Conservation (phyloP, 2,113 vertebrate species). For the Pleuronectes platessa region DNA sequence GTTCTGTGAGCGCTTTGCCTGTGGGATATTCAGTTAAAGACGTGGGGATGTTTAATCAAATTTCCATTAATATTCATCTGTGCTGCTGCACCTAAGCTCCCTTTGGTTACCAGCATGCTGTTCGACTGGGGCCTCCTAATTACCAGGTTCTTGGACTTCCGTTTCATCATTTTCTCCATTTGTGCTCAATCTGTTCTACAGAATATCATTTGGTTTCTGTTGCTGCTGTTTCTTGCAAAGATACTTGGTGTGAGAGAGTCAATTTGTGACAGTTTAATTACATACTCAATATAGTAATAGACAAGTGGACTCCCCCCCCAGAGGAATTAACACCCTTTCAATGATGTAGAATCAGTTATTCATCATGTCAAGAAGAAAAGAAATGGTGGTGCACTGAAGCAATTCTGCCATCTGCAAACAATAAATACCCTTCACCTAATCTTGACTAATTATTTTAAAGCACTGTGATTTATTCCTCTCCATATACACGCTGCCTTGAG, state of each 20-base stretch:
- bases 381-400: background rate
- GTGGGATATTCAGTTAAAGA: slow-evolving; percentile 61
- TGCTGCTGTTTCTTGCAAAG: slow-evolving; percentile 15
- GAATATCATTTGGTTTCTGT: slow-evolving; percentile 35
- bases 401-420: slow-evolving; percentile 38
- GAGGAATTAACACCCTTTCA: slow-evolving; percentile 24
- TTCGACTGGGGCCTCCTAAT: slow-evolving; percentile 51
- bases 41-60: slow-evolving; percentile 62
- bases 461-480: slow-evolving; percentile 7
- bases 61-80: slow-evolving; percentile 66
- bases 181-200: slow-evolving; percentile 27
- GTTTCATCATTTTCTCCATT: slow-evolving; percentile 34
- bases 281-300: slow-evolving; percentile 23
- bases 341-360: slow-evolving; percentile 20
- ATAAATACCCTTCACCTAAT: slow-evolving; percentile 17
- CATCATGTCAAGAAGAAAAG: slow-evolving; percentile 17
- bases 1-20: slow-evolving; percentile 60
- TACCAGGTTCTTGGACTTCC: slow-evolving; percentile 39
- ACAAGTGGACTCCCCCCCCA: slow-evolving; percentile 16
- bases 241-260: slow-evolving; percentile 7
- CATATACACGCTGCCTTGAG: slow-evolving; percentile 12
- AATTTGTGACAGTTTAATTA: slow-evolving; percentile 49
- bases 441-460: slow-evolving; percentile 23
- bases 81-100: slow-evolving; percentile 59
- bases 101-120: slow-evolving; percentile 55